Evolutionary conservation across 2,113 vertebrate genomes (phyloP).

Genomic region (Osmerus mordax): DNA sequence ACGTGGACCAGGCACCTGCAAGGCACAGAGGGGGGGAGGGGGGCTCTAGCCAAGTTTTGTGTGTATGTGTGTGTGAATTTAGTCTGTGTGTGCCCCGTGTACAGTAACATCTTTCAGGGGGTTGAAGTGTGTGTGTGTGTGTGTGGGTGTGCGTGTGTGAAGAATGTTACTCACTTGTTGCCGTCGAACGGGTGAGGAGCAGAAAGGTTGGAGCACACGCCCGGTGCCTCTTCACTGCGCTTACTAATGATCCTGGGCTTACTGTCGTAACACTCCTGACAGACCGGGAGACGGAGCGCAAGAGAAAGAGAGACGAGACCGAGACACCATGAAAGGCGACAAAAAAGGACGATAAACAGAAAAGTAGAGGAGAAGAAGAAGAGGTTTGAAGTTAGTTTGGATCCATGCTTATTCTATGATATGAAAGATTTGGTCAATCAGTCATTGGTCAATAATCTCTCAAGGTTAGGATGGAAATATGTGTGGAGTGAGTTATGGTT

Average conservation of each 20-base stretch:
- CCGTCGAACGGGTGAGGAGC: constrained; percentile 84
- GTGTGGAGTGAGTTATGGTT: too few relatives aligned
- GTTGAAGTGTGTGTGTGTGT: background rate
- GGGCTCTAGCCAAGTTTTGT: background rate
- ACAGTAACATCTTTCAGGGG: background rate
- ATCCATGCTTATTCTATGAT: background rate
- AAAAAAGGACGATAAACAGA: too few relatives aligned
- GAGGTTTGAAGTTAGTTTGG: background rate
- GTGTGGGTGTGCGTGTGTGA: background rate
- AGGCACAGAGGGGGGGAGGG: background rate
- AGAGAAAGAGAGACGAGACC: background rate
- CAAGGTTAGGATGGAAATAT: too few relatives aligned
- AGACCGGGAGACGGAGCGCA: background rate
- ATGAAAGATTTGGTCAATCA: too few relatives aligned
- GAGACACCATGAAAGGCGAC: background rate
- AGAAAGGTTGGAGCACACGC: constrained; percentile 82
- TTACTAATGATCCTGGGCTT: constrained; percentile 93
- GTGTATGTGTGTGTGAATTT: background rate
- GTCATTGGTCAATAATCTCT: too few relatives aligned
- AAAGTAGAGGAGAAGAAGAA: background rate
- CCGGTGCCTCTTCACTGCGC: constrained; percentile 77
- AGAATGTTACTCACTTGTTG: constrained; percentile 81
- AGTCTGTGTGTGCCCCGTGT: background rate
- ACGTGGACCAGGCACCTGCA: constrained; percentile 90
- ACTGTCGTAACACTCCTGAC: constrained; percentile 87